phyloP scores from a whole-genome alignment of 2,797 vertebrate species.

The Lates japonicus region DNA sequence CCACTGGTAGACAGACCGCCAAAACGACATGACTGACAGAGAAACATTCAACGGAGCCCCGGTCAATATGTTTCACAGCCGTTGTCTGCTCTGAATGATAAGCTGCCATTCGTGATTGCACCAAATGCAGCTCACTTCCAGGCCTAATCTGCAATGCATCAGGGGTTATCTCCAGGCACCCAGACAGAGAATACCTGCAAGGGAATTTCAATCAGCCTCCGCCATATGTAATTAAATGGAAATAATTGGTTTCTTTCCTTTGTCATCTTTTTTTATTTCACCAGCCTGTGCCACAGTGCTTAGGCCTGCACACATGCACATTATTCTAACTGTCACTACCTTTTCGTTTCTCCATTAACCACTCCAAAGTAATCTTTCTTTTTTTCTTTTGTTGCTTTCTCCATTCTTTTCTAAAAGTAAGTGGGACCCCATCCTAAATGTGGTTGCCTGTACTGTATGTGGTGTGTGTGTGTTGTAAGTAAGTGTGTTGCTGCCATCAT shows the following conservation, averaged over 20 bases:
- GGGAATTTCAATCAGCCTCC: slow-evolving; percentile 78
- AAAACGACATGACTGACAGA: slow-evolving; percentile 38
- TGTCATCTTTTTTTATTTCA: slow-evolving; percentile 62
- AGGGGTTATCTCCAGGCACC: slow-evolving; percentile 79
- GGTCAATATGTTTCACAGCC: slow-evolving; percentile 58
- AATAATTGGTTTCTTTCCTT: slow-evolving; percentile 79
- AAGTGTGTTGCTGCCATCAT: slow-evolving; percentile 88
- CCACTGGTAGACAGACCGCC: slow-evolving; percentile 39
- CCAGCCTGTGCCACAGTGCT: slow-evolving; percentile 36
- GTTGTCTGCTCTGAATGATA: slow-evolving; percentile 72
- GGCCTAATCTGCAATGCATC: slow-evolving; percentile 81
- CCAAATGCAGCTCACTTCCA: slow-evolving; percentile 64
- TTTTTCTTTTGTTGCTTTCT: slow-evolving; percentile 80
- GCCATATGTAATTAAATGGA: slow-evolving; percentile 82
- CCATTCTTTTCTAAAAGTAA: slow-evolving; percentile 83
- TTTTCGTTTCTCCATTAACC: slow-evolving; percentile 66
- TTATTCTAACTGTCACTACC: slow-evolving; percentile 55
- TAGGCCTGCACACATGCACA: slow-evolving; percentile 37
- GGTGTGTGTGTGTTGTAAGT: slow-evolving; percentile 61
- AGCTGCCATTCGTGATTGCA: slow-evolving; percentile 58
- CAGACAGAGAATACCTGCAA: slow-evolving; percentile 74
- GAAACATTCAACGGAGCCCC: slow-evolving; percentile 43
- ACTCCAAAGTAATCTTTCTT: slow-evolving; percentile 78
- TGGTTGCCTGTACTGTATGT: slow-evolving; percentile 63
- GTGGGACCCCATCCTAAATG: slow-evolving; percentile 72